These are phyloP conservation scores for Tachypleus tridentatus DNA, from an alignment of 1,140 invertebrate genomes.

Conservation along the genomic window DNA sequence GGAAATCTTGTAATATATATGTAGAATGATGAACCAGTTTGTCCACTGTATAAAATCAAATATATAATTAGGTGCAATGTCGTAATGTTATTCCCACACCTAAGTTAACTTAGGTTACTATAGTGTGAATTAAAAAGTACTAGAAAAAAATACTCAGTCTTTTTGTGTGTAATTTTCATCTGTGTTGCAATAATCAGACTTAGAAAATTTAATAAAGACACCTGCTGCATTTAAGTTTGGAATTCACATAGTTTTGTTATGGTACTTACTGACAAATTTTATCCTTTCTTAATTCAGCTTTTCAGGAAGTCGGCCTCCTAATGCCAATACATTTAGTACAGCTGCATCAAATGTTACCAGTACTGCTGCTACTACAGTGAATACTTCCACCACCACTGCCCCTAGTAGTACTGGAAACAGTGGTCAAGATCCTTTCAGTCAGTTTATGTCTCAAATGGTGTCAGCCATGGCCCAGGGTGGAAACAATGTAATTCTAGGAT, in stretches of 20 bases:
- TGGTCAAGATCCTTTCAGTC: conserved; percentile 37
- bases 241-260: not conserved
- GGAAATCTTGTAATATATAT: too few relatives aligned
- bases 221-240: not conserved
- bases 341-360: conserved; percentile 34
- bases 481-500: not conserved
- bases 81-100: too few relatives aligned
- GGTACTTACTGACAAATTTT: not conserved
- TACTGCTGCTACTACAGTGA: conserved; percentile 25
- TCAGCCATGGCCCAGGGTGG: conserved; percentile 14
- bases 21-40: too few relatives aligned
- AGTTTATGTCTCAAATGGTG: conserved; percentile 86
- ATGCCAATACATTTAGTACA: conserved; percentile 25
- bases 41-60: too few relatives aligned
- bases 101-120: too few relatives aligned
- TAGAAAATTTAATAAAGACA: too few relatives aligned
- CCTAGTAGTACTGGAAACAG: conserved; percentile 14
- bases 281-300: not conserved
- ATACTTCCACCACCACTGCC: conserved; percentile 30
- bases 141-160: too few relatives aligned
- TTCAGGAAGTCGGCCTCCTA: not conserved
- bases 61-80: too few relatives aligned
- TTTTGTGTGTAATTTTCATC: too few relatives aligned
- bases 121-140: too few relatives aligned
- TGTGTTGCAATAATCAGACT: too few relatives aligned